Conservation (phyloP, 2,888 invertebrate species). For the Aelia acuminata region DNA sequence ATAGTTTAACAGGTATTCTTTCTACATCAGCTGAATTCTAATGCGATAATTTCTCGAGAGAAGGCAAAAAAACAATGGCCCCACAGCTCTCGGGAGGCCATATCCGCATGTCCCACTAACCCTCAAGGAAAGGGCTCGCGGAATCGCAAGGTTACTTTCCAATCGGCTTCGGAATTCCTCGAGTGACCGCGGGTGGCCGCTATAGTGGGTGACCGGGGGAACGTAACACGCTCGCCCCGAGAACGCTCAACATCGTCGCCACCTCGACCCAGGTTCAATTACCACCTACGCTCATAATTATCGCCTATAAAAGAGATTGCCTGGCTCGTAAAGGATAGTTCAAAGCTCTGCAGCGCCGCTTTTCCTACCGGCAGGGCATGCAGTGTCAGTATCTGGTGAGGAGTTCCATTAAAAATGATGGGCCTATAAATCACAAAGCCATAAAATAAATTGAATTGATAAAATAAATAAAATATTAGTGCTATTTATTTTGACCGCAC, state of each 20-base stretch:
- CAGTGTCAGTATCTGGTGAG: too few species aligned
- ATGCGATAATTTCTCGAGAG: not conserved
- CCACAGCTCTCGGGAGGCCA: not conserved
- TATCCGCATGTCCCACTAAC: conserved; percentile 29
- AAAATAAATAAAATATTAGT: too few species aligned
- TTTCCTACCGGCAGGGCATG: not conserved
- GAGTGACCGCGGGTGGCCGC: not conserved
- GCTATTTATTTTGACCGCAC: too few species aligned
- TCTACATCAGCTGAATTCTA: not conserved
- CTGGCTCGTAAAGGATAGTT: conserved; percentile 11
- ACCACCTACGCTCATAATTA: conserved; percentile 37
- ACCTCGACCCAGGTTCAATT: not conserved
- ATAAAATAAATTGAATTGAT: too few species aligned
- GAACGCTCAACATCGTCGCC: conserved; percentile 8
- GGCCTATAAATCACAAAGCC: not conserved
- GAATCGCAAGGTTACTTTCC: conserved; percentile 36
- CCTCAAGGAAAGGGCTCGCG: not conserved
- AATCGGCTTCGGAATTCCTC: not conserved
- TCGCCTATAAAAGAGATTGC: conserved; percentile 37
- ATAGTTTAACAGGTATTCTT: not conserved
- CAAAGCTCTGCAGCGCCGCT: conserved; percentile 4
- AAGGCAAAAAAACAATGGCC: not conserved
- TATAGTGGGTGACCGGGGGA: not conserved
- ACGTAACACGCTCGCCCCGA: not conserved
- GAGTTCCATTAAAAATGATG: not conserved